A percentile compares a stretch with the other conserved stretches of the same genome.
These are phyloP conservation scores for Aspidoscelis tigris DNA, from an alignment of 2,113 vertebrate species.

Conservation along the genomic window DNA sequence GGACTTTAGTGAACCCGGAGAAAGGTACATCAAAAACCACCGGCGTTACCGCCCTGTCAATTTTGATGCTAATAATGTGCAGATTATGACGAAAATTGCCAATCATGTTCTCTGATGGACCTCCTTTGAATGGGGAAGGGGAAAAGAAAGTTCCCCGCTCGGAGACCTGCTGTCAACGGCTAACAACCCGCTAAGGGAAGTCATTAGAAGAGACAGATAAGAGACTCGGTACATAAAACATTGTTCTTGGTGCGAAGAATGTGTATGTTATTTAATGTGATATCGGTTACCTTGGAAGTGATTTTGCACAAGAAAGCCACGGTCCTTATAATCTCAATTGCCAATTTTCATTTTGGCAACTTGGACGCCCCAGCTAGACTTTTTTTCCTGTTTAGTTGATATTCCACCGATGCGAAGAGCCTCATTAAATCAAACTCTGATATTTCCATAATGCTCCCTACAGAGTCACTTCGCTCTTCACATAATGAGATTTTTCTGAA, in stretches of 20 bases:
- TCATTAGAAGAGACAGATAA: constrained; percentile 99
- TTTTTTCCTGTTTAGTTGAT: constrained; percentile 85
- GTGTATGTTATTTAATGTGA: constrained; percentile 90
- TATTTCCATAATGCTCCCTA: constrained; percentile 95
- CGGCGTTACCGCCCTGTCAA: constrained; percentile 93
- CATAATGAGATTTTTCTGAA: constrained; percentile 92
- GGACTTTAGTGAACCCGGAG: constrained; percentile 90
- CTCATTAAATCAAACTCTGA: constrained; percentile 95
- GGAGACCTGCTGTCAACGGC: constrained; percentile 98
- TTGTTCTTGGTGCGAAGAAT: constrained; percentile 93
- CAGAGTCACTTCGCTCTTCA: constrained; percentile 89
- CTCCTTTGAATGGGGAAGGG: constrained; percentile 97
- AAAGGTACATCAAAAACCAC: constrained; percentile 89
- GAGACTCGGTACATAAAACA: constrained; percentile 96
- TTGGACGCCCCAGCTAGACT: constrained; percentile 86
- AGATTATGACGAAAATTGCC: constrained; percentile 99
- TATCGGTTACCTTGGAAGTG: constrained; percentile 88
- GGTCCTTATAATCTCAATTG: constrained; percentile 88
- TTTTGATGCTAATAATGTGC: constrained; percentile 99
- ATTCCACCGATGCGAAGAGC: constrained; percentile 89
- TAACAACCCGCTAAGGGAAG: constrained; percentile 99
- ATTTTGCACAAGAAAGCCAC: constrained; percentile 83
- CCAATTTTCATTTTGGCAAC: constrained; percentile 91
- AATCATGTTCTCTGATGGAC: constrained; percentile 99
- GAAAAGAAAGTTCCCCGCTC: constrained; percentile 94